Percentiles rank a stretch among this genome's conserved stretches.
Evolutionary conservation across 2,888 invertebrate species (phyloP).

Genomic region (Cheilosia urbana): DNA sequence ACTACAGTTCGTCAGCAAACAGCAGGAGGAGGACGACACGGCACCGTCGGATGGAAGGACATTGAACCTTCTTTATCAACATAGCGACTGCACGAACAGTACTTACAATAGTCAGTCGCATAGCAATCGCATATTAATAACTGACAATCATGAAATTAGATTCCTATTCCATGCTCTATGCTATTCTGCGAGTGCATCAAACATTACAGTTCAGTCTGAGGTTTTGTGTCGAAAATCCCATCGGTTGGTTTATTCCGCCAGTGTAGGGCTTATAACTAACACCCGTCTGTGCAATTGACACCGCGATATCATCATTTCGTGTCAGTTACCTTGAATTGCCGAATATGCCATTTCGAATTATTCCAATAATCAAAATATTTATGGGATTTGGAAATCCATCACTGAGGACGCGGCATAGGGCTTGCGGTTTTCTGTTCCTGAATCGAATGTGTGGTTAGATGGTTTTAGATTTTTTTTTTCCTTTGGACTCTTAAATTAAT

Average conservation of each 20-base stretch:
- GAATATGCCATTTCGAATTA: conserved; percentile 51
- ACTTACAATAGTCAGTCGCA: conserved; percentile 29
- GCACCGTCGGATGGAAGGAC: conserved; percentile 35
- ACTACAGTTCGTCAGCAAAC: conserved; percentile 27
- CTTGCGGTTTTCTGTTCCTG: conserved; percentile 36
- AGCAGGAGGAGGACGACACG: conserved; percentile 6
- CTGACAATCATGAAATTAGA: conserved; percentile 64
- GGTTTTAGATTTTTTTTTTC: conserved; percentile 21
- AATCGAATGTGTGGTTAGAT: conserved; percentile 42
- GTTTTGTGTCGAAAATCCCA: conserved; percentile 52
- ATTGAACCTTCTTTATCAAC: conserved; percentile 51
- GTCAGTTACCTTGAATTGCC: conserved; percentile 62
- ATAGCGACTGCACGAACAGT: conserved; percentile 25
- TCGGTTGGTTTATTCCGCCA: conserved; percentile 56
- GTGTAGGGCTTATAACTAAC: conserved; percentile 20
- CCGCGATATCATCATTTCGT: conserved; percentile 65
- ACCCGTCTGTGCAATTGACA: conserved; percentile 57
- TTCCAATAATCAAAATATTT: conserved; percentile 43
- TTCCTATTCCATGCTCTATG: conserved; percentile 46
- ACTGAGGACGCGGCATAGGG: conserved; percentile 8
- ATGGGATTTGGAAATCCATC: conserved; percentile 53
- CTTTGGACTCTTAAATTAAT: conserved; percentile 34
- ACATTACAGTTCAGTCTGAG: conserved; percentile 26
- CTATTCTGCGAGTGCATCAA: conserved; percentile 4
- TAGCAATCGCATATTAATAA: conserved; percentile 41